Percentiles rank a stretch among this genome's conserved stretches.
Evolutionary conservation across 2,113 vertebrate genomes (phyloP).

Genomic region (Engystomops pustulosus): DNA sequence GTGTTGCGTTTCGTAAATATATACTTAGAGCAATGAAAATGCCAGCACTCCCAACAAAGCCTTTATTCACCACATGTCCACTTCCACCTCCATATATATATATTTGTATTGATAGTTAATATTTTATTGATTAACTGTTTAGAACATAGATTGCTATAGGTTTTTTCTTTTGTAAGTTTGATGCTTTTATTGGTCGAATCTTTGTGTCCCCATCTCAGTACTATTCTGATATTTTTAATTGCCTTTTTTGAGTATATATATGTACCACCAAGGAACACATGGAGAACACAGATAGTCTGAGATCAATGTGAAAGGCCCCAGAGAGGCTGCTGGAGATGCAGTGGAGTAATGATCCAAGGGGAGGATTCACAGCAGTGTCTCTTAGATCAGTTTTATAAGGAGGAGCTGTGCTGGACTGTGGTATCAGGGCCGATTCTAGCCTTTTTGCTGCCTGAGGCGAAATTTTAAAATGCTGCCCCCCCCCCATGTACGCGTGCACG

Average conservation of each 20-base stretch:
- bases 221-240: constrained; percentile 17
- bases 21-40: no score
- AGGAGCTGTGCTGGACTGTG: constrained; percentile 45
- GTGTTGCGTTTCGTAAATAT: no score
- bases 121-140: no score
- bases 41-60: no score
- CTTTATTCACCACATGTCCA: no score
- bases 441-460: no score
- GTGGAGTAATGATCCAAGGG: constrained; percentile 45
- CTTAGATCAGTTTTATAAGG: constrained; percentile 49
- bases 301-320: constrained; percentile 37
- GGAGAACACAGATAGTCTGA: constrained; percentile 27
- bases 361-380: constrained; percentile 51
- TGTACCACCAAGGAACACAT: constrained; percentile 45
- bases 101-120: no score
- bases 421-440: no score
- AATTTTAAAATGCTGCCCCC: no score
- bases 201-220: no score
- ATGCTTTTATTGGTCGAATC: background rate
- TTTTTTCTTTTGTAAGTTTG: background rate
- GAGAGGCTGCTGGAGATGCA: constrained; percentile 47
- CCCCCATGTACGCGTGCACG: no score
- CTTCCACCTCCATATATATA: no score
- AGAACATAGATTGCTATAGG: background rate
- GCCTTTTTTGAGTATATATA: constrained; percentile 19